Evolutionary conservation across 2,888 invertebrate species (phyloP).

Genomic region (Ganaspis brasiliensis): DNA sequence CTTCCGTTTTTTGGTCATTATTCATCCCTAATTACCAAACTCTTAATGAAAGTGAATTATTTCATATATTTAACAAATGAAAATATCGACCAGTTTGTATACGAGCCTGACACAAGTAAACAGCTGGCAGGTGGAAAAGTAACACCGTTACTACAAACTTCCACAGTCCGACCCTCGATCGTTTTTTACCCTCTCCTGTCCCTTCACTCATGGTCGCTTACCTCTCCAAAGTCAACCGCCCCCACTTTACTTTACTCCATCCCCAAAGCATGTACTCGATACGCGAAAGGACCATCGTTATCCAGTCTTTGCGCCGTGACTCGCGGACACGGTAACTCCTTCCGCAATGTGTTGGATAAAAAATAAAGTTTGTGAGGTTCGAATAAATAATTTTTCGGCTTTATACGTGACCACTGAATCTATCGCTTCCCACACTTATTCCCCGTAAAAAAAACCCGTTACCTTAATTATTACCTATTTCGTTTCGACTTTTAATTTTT

Average conservation of each 20-base stretch:
- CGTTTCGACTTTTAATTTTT: too few relatives aligned
- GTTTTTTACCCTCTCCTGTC: constrained; percentile 41
- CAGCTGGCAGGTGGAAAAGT: constrained; percentile 28
- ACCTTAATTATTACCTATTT: too few relatives aligned
- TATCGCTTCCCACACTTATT: neutral
- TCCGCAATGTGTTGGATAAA: constrained; percentile 29
- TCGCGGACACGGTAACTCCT: constrained; percentile 29
- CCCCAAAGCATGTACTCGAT: constrained; percentile 39
- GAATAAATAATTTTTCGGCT: neutral
- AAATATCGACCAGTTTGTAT: neutral
- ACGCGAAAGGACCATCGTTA: constrained; percentile 42
- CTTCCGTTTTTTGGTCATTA: too few relatives aligned
- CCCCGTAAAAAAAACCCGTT: too few relatives aligned
- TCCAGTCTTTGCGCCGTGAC: constrained; percentile 39
- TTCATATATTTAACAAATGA: neutral
- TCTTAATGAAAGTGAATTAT: too few relatives aligned
- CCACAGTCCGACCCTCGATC: constrained; percentile 36
- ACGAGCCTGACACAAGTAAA: constrained; percentile 5
- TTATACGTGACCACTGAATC: neutral
- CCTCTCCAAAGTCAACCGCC: constrained; percentile 41
- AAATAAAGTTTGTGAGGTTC: constrained; percentile 10
- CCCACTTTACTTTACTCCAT: constrained; percentile 38
- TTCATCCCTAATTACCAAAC: too few relatives aligned
- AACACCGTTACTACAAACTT: constrained; percentile 42
- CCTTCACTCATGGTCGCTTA: constrained; percentile 41